Conservation (phyloP, 2,888 invertebrate species). For the Spisula subtruncata region DNA sequence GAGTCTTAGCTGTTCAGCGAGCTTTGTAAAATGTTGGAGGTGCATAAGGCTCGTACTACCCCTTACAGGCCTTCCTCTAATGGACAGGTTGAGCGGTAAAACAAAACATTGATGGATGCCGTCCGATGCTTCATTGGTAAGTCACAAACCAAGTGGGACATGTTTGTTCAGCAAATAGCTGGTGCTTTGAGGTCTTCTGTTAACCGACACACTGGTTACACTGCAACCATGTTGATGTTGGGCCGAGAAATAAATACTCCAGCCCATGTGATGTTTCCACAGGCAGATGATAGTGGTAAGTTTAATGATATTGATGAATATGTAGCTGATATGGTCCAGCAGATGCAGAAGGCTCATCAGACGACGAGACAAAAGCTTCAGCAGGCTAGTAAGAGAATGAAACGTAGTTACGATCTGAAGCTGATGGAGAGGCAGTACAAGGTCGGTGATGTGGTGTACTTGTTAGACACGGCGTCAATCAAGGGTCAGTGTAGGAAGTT, state of each 20-base stretch:
- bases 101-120: conserved; percentile 51
- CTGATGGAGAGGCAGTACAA: conserved; percentile 36
- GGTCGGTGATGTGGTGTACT: conserved; percentile 60
- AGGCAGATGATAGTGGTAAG: too few relatives aligned
- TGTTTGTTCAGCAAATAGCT: not conserved
- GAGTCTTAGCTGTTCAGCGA: not conserved
- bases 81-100: conserved; percentile 38
- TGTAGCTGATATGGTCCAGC: not conserved
- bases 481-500: conserved; percentile 51
- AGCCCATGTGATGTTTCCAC: conserved; percentile 30
- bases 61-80: conserved; percentile 25
- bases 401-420: conserved; percentile 53
- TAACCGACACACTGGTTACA: conserved; percentile 35
- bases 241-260: conserved; percentile 10
- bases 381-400: not conserved
- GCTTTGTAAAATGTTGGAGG: not conserved
- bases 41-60: conserved; percentile 24
- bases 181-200: not conserved
- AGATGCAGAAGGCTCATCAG: not conserved
- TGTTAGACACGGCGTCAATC: conserved; percentile 13
- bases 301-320: too few relatives aligned
- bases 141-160: not conserved
- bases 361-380: not conserved
- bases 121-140: conserved; percentile 44
- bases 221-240: conserved; percentile 28